Evolutionary conservation across 2,888 invertebrate species (phyloP), one percentile per base, ranked within the genome.

Genomic region (Cacoxenus indagator): DNA sequence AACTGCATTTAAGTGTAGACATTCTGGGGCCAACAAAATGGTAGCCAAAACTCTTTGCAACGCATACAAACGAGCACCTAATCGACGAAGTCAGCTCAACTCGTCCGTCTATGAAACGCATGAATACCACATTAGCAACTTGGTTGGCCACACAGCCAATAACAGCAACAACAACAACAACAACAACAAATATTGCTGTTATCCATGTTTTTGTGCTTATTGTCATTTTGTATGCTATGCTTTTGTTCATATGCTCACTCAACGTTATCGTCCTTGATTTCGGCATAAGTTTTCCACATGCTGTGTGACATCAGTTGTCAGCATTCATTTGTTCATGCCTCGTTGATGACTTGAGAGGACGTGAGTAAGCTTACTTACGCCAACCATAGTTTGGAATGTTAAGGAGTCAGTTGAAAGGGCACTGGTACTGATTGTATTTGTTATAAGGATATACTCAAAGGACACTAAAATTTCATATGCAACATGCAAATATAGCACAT

Each of bases 11-110:
- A 37, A 37, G 14, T 14, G 8, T 37, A 14, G 37, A 2, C 37
- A 37, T 37, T 37, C 37, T 11, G n/a, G n/a, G 9, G 22, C 43
- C 19, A 22, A 24, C 27, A 64, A 71, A 76, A 77, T 77, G 72
- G 37, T 14, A 37, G 37, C 14, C 37, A 37, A 37, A n/a, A n/a
- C n/a, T n/a, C n/a, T n/a, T n/a, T n/a, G n/a, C n/a, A n/a, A 37
- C 37, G 8, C 37, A 11, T 37, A 14, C 37, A 37, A 37, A 37
- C 37, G 37, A 37, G 37, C 8, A 37, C 5, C 37, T 11, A 48
- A 19, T 48, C 26, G 11, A 55, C 6, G 55, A n/a, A 55, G 27
- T 26, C 2, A 5, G 17, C 57, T 51, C 9, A 22, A 51, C 9
- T 19, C 22, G 22, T 22, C 8, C 22, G 22, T 1, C 19, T 9